A percentile compares a stretch with the other conserved stretches of the same genome.
These are phyloP conservation scores for Mus pahari DNA, from an alignment of 2,113 vertebrate species.

Conservation along the genomic window DNA sequence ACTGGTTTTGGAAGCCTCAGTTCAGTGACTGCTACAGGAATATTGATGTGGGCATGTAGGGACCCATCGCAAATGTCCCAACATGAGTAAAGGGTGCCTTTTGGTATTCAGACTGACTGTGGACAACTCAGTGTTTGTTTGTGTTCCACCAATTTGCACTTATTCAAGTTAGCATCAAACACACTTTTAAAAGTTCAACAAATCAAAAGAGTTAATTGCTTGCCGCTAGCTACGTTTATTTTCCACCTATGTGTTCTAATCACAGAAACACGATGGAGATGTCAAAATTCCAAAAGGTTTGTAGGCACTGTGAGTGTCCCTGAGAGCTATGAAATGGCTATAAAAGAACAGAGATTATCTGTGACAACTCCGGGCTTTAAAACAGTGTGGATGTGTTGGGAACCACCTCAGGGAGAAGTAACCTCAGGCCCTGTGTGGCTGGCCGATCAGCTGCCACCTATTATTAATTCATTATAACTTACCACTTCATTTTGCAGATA, in stretches of 20 bases:
- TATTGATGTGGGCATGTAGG: neutral
- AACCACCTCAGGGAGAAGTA: slow-evolving; percentile 42
- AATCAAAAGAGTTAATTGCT: slow-evolving; percentile 38
- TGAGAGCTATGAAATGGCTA: slow-evolving; percentile 27
- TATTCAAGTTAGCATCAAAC: slow-evolving; percentile 45
- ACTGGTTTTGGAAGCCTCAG: neutral
- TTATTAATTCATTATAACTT: slow-evolving; percentile 74
- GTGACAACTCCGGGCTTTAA: slow-evolving; percentile 63
- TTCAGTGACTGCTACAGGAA: neutral
- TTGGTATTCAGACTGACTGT: neutral
- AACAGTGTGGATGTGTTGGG: neutral
- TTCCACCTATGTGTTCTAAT: slow-evolving; percentile 34
- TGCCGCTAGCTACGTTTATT: slow-evolving; percentile 1
- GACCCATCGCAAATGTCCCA: neutral
- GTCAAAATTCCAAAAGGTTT: slow-evolving; percentile 46
- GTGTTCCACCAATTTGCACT: slow-evolving; percentile 43
- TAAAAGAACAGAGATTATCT: slow-evolving; percentile 25
- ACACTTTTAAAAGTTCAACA: slow-evolving; percentile 1
- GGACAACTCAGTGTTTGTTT: slow-evolving; percentile 7
- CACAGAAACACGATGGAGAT: neutral
- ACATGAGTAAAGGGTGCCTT: neutral
- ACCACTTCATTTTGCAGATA: slow-evolving; percentile 74
- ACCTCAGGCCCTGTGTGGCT: slow-evolving; percentile 34
- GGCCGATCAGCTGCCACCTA: slow-evolving; percentile 54
- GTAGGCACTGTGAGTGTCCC: neutral